Percentiles rank a stretch among this genome's conserved stretches.
phyloP scores from a whole-genome alignment of 2,797 vertebrate genomes.

The Muscicapa comitata region DNA sequence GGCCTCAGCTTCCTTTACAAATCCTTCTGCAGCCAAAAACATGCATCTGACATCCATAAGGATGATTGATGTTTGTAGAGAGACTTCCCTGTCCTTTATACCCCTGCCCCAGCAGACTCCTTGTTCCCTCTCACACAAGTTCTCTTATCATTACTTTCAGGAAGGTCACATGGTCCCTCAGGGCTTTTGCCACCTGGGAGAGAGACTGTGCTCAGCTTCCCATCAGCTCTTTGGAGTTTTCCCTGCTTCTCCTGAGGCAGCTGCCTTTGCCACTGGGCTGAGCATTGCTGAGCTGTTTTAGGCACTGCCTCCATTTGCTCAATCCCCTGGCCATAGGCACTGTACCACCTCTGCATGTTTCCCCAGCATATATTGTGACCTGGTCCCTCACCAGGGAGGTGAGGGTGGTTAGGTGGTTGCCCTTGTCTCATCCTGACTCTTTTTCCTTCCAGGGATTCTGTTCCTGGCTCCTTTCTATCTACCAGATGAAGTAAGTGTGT shows the following conservation, averaged over 20 bases:
- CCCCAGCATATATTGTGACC: neutral
- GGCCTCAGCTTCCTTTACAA: neutral
- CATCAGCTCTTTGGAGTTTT: neutral
- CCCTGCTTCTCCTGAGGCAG: neutral
- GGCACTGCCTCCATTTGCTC: neutral
- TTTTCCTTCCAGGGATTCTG: slow-evolving; percentile 87
- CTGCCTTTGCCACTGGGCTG: neutral
- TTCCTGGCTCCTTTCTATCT: slow-evolving; percentile 92
- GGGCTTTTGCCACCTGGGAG: neutral
- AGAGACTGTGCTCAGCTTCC: neutral
- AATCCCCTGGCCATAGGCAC: neutral
- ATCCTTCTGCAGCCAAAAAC: neutral
- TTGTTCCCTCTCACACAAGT: slow-evolving; percentile 8
- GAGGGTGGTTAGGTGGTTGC: neutral
- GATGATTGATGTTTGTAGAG: neutral
- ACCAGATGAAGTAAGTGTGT: slow-evolving; percentile 95
- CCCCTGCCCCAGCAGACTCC: neutral
- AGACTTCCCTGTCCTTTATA: neutral
- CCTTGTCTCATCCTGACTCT: neutral
- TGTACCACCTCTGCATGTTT: fast-evolving
- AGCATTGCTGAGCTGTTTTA: neutral
- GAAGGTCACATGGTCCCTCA: neutral
- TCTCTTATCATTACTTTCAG: slow-evolving; percentile 4
- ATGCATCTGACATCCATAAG: neutral
- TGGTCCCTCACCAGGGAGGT: fast-evolving